Evolutionary conservation across 2,888 invertebrate species (phyloP).

Genomic region (Eucriotettix oculatus): DNA sequence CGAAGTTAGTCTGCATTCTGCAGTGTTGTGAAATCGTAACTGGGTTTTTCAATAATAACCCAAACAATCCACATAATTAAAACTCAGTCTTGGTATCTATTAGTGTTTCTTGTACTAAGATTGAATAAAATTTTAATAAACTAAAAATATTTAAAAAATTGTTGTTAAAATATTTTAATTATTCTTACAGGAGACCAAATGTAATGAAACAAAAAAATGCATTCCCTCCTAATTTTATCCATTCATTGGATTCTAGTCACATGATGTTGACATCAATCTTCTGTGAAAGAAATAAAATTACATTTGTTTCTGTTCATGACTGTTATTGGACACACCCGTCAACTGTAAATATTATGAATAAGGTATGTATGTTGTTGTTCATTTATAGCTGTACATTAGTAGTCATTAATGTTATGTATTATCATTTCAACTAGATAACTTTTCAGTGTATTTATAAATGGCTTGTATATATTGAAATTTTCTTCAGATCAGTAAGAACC

Average conservation of each 20-base stretch:
- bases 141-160: too few relatives aligned
- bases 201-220: constrained; percentile 86
- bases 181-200: constrained; percentile 49
- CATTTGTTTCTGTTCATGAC: constrained; percentile 96
- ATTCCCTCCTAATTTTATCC: constrained; percentile 97
- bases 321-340: constrained; percentile 98
- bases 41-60: too few relatives aligned
- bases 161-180: too few relatives aligned
- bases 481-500: too few relatives aligned
- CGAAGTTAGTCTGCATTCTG: too few relatives aligned
- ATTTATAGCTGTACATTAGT: too few relatives aligned
- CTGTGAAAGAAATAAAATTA: constrained; percentile 64
- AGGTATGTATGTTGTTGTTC: constrained; percentile 34
- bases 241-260: constrained; percentile 94
- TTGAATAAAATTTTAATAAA: neutral
- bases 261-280: constrained; percentile 97
- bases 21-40: too few relatives aligned
- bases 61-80: too few relatives aligned
- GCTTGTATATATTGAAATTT: too few relatives aligned
- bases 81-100: neutral
- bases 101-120: neutral
- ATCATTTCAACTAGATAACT: too few relatives aligned
- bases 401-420: too few relatives aligned
- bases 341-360: constrained; percentile 74
- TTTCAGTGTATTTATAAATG: too few relatives aligned